Evolutionary conservation across 2,113 vertebrate species (phyloP), one percentile per base, ranked within the genome.

Genomic region (Epinephelus moara): DNA sequence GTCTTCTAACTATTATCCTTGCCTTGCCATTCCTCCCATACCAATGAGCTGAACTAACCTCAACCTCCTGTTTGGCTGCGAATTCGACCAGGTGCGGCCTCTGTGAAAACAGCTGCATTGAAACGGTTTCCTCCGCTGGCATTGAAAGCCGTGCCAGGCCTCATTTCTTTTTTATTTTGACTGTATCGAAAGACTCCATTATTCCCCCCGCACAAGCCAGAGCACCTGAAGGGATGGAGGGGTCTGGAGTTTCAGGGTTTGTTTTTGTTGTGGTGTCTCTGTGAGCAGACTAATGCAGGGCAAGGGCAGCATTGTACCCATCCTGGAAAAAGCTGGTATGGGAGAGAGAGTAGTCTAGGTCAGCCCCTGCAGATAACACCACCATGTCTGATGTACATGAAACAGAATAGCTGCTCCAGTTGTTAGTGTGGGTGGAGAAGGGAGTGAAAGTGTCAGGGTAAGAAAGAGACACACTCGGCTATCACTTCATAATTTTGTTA

Each of bases 51-150:
- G 61, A 90, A 75, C 82, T 89, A 88, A 91, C 86, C 84, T 78
- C 81, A 70, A 55, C 82, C 84, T 71, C 68, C 76, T 86, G 84
- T 85, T 86, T 83, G 82, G 89, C 87, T 85, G 79, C 21, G 33
- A 75, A 76, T 78, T 71, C 55, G 50, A 80, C 81, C 93, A 94
- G 94, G 91, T 93, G 93, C 82, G 60, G 79, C 87, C 69, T 79
- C 85, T 84, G 76, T 85, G 77, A 90, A 91, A 94, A 92, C 93
- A 94, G 80, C 86, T 92, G 89, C 92, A 86, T 86, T 88, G 85
- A 91, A 85, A 78, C 37, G 21, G 70, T 88, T 90, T 93, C 87
- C 78, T 88, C 86, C 50, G 62, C 88, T 67, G 78, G 74, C 75
- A 72, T 59, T 75, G 82, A 89, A 68, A 77, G 55, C 63, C 70